A percentile compares a stretch with the other conserved stretches of the same genome.
phyloP scores from a whole-genome alignment of 2,113 vertebrate genomes.

The Bettongia penicillata region DNA sequence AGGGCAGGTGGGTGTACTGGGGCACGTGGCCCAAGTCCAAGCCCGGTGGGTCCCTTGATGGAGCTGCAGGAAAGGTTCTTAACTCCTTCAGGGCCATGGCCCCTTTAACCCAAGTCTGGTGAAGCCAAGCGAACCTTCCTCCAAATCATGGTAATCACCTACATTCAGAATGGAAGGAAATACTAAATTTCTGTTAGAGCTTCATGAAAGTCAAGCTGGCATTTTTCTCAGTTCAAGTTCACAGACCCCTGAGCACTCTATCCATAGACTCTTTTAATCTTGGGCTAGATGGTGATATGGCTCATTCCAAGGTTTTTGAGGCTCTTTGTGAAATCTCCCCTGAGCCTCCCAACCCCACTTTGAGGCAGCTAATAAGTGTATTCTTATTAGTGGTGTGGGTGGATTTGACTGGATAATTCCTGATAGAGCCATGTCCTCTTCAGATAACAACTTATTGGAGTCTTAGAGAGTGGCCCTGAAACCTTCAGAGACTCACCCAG shows the following conservation, averaged over 20 bases:
- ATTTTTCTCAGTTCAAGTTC: background rate
- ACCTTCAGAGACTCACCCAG: background rate
- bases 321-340: background rate
- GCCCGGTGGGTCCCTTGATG: background rate
- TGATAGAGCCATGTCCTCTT: too few species aligned
- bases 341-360: background rate
- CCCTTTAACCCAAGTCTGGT: background rate
- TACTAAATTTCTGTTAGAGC: background rate
- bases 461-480: too few species aligned
- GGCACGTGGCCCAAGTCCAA: background rate
- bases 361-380: background rate
- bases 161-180: background rate
- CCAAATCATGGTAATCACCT: rapidly evolving
- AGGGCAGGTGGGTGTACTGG: background rate
- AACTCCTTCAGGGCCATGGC: background rate
- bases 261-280: background rate
- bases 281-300: background rate
- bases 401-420: too few species aligned
- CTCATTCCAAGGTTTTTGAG: background rate
- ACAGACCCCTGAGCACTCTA: background rate
- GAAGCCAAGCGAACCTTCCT: background rate
- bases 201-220: background rate
- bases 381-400: background rate
- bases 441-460: background rate
- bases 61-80: background rate